Evolutionary conservation across 1,140 invertebrate species (phyloP), one percentile per base, ranked within the genome.

Genomic region (Goniozus legneri): DNA sequence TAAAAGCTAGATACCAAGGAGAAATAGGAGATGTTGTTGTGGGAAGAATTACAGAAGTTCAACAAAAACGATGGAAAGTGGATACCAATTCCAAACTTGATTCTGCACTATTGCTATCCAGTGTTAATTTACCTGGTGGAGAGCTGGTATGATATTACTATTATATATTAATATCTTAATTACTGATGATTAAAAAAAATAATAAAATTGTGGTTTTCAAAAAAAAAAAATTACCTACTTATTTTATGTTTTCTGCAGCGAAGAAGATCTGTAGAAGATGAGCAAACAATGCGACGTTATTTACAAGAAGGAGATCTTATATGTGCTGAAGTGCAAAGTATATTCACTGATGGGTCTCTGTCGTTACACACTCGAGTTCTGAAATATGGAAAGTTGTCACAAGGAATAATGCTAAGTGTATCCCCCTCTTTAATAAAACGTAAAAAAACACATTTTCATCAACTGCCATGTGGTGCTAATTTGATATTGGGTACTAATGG

Each of bases 21-120:
- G 95, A 98, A 77, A 90, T 98, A 46, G 97, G 97, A 1, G 97
- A 99, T 79, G 92, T 99, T 13, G 83, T 99, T 27, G 88, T 99
- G 31, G 97, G 95, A 0, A 79, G 97, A 47, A 89, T 99, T 13
- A 84, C 89, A 0, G 93, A 97, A 73, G 88, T 94, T 1, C 88
- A 90, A 67, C 88, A 94, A 58, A 91, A 89, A 65, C 77, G 92
- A 57, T 98, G 95, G 95, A 93, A 92, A 79, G 90, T 99, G 20
- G 94, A 98, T 61, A 93, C 90, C 2, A 94, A 94, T 76, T 86
- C 92, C 0, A 84, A 92, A 58, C 70, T 97, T 13, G 91, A 98
- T 73, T 91, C 95, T 3, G 78, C 91, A 32, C 77, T 99, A 3
- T 77, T 92, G 42, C 74, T 99, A 16, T 94, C 93, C 0, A 93